Evolutionary conservation across 2,797 vertebrate species (phyloP), one percentile per base, ranked within the genome.

Genomic region (Apodemus agrarius): DNA sequence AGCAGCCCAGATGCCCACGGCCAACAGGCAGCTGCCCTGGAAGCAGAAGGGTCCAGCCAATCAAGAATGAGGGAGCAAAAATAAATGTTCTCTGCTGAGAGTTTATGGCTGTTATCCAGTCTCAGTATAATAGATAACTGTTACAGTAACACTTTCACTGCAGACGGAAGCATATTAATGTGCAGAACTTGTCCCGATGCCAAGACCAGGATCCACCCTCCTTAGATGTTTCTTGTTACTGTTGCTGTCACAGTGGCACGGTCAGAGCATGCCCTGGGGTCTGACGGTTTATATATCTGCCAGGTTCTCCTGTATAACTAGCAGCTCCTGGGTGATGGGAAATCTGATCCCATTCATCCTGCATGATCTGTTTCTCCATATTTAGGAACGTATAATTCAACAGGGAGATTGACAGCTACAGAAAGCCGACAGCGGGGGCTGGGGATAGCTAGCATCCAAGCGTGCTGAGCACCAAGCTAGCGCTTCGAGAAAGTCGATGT

Each of bases 81-180:
- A 92, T 65, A 65, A 91, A 83, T n/a, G 37, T 63, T 9, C 17
- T 69, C 91, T 76, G 9, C 79, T 54, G 83, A 81, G 86, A 21
- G 72, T 93, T 96, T 94, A 97, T 78, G 81, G 92, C 90, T 37
- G 1, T 93, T 89, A 93, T 17, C 24, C 74, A 90, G 79, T n/a
- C 26, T 91, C 61, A 74, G 54, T 54, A 49, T 54, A 67, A 52
- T 10, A 89, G 90, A 76, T 89, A 97, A 87, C 82, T 6, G 31
- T 57, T 78, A 89, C 43, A 89, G 90, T 72, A 65, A 46, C 46
- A 2, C 11, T 89, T 80, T 89, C 85, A 65, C 88, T 83, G 74
- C 49, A 40, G 37, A 94, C 72, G 91, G 37, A 59, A 78, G 65
- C 46, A 26, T 14, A 92, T 75, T 74, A 72, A 76, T 2, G 40